Evolutionary conservation across 2,113 vertebrate genomes (phyloP).

Genomic region (Cheilinus undulatus): DNA sequence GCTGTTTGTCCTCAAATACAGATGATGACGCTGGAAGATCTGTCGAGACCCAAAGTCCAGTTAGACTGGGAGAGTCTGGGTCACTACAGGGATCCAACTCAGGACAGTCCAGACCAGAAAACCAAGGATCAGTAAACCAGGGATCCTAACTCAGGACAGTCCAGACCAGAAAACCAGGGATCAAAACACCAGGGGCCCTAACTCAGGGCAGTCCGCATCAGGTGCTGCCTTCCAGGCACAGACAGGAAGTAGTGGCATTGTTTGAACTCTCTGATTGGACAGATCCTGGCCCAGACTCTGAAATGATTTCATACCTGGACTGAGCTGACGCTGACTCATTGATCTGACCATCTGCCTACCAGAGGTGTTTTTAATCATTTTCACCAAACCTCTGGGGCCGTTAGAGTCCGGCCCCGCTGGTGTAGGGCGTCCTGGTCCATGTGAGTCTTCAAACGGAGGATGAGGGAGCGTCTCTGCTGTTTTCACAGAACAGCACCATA

Average conservation of each 20-base stretch:
- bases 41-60: too few relatives aligned
- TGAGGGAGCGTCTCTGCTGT: slow-evolving; percentile 20
- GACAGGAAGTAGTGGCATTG: neutral
- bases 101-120: too few relatives aligned
- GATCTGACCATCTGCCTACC: slow-evolving; percentile 35
- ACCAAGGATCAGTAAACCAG: too few relatives aligned
- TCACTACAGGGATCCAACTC: too few relatives aligned
- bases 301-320: neutral
- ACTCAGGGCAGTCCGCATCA: too few relatives aligned
- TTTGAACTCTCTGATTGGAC: neutral
- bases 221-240: too few relatives aligned
- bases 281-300: neutral
- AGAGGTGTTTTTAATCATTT: slow-evolving; percentile 39
- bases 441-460: slow-evolving; percentile 29
- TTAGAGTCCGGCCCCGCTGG: slow-evolving; percentile 38
- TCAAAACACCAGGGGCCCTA: too few relatives aligned
- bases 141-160: too few relatives aligned
- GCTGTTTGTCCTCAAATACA: too few relatives aligned
- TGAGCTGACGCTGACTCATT: slow-evolving; percentile 12
- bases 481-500: slow-evolving; percentile 63
- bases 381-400: slow-evolving; percentile 37
- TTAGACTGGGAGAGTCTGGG: too few relatives aligned
- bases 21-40: too few relatives aligned
- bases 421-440: slow-evolving; percentile 41
- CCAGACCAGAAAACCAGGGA: too few relatives aligned